Evolutionary conservation across 2,113 vertebrate genomes (phyloP), one percentile per base, ranked within the genome.

Genomic region (Prietella phreatophila): DNA sequence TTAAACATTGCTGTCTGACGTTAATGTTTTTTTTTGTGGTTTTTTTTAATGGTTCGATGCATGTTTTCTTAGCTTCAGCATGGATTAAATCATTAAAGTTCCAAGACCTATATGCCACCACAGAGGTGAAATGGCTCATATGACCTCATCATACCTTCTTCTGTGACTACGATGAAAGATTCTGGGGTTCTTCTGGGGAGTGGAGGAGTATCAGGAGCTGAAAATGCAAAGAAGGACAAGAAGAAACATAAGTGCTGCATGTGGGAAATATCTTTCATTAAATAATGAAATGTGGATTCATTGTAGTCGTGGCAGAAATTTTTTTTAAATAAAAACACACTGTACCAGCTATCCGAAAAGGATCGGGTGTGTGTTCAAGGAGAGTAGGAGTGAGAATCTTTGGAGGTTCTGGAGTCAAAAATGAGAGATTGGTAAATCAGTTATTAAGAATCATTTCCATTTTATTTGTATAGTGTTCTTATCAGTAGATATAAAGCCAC

Each of bases 161-260:
- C 93, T 69, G 94, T 93, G 80, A 92, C 92, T 65, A 97, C 82
- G 85, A 96, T 19, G 89, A 96, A 96, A 0, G 97, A 97, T 55
- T 96, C 96, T 0, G 93, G 94, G 9, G 96, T 97, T 94, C 96
- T 95, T 89, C 95, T 95, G 85, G 97, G 96, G 83, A 97, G 90
- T 0, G 92, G 91, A 27, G 0, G 97, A 93, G 71, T 92, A 61
- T 85, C 30, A 53, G 47, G n/a, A 42, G 9, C 11, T 19, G 27
- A 63, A 53, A 83, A 61, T 0, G 50, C 8, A 36, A 67, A 53
- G 5, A 39, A 75, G 6, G 1, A 25, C 5, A 61, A 47, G 33
- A n/a, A 11, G 53, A n/a, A 56, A 56, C 14, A 63, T 0, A 9
- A 39, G 19, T 71, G 47, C 7, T 1, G 15, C 2, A 36, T 79